Evolutionary conservation across 2,888 invertebrate species (phyloP), one percentile per base, ranked within the genome.

Genomic region (Agrotis ipsilon): DNA sequence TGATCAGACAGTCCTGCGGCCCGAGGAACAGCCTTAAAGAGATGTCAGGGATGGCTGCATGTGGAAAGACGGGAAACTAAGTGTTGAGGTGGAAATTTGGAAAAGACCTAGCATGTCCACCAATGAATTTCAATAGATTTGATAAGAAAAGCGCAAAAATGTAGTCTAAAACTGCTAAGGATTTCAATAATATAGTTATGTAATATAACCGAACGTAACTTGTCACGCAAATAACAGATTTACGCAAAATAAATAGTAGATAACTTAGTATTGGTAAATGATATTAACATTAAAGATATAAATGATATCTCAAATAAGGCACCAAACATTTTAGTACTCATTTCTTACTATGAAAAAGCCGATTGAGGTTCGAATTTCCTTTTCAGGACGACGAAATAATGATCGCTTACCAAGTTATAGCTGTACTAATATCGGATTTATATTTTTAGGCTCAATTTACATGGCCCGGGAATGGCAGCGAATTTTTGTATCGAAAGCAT

Each of bases 241-340:
- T 51, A 51, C 19, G 16, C 32, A 48, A 43, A 67, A 54, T 48
- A 27, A 68, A 72, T 32, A 68, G 43, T 11, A 7, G 9, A 18
- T 2, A 13, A 67, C 18, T 71, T 27, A 48, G 21, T 67, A 32
- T 75, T 4, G 21, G 14, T 43, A 16, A 43, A 43, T 39, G 16
- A n/a, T 7, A 49, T 72, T 68, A 68, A 13, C 51, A 52, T 6
- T 7, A 6, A 18, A 43, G 13, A 46, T 59, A 78, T 78, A 54
- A 72, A 71, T 27, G 43, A 9, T 3, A 54, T 32, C 54, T 32
- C 43, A 72, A 60, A 54, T 59, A n/a, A 13, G n/a, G 19, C 21
- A 9, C 18, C 18, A 43, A 65, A 27, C 19, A 14, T 18, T 66
- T 67, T 18, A 32, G 24, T 46, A 46, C 32, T 24, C 13, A 19